Evolutionary conservation across 53 echinoderm and acorn worm species (phyloP).

Genomic region (Paelopatides confundens): DNA sequence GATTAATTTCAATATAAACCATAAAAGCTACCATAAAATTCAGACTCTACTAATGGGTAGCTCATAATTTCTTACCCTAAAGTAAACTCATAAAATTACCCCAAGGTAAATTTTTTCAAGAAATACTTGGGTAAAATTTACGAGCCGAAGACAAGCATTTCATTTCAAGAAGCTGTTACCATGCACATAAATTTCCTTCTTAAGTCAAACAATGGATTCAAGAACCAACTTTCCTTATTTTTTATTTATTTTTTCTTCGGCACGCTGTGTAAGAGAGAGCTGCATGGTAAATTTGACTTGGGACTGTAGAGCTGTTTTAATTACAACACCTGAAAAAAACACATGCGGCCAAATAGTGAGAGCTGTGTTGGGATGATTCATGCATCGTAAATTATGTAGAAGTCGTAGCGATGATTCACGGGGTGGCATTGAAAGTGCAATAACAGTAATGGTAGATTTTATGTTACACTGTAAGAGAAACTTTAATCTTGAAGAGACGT

Average conservation of each 20-base stretch:
- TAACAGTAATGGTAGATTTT: conserved; percentile 1
- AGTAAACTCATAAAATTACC: background rate
- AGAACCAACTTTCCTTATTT: background rate
- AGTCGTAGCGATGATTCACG: conserved; percentile 16
- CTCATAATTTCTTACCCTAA: background rate
- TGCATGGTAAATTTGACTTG: background rate
- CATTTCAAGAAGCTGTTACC: background rate
- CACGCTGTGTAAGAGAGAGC: too few species aligned
- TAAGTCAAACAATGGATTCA: background rate
- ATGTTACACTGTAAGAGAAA: background rate
- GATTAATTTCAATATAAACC: too few species aligned
- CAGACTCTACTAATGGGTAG: background rate
- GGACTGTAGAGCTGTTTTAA: background rate
- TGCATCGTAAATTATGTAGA: background rate
- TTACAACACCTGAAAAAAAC: background rate
- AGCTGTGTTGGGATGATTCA: conserved; percentile 14
- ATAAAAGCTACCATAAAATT: background rate
- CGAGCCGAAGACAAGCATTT: background rate
- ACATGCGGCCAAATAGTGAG: background rate
- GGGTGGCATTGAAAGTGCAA: conserved; percentile 22
- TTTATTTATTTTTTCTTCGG: background rate
- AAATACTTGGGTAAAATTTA: background rate
- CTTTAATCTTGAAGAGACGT: too few species aligned
- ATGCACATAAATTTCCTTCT: background rate
- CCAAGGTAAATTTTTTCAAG: background rate